Percentiles rank a stretch among this genome's conserved stretches.
Conservation (phyloP, 2,888 invertebrate species). For the Ophioninae sp. region DNA sequence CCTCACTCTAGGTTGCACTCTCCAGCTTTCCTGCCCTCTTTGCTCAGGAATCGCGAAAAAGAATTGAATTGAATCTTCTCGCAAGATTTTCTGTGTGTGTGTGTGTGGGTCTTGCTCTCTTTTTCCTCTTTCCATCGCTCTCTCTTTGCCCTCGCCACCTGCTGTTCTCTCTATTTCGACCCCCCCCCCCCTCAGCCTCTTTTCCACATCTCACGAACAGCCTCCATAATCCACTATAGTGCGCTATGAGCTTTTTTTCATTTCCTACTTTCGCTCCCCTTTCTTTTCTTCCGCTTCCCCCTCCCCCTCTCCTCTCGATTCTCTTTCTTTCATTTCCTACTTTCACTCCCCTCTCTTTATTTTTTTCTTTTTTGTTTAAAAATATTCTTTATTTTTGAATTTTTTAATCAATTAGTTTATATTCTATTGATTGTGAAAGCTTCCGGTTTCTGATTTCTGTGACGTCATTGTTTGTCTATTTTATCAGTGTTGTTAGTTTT, state of each 20-base stretch:
- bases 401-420: no score
- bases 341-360: no score
- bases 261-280: slow-evolving; percentile 8
- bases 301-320: not conserved
- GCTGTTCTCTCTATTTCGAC: slow-evolving; percentile 44
- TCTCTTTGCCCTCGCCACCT: slow-evolving; percentile 45
- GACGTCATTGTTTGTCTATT: no score
- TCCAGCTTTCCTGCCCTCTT: slow-evolving; percentile 52
- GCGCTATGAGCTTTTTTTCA: not conserved
- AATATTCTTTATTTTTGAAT: no score
- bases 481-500: no score
- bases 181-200: not conserved
- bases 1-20: slow-evolving; percentile 52
- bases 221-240: slow-evolving; percentile 16
- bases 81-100: slow-evolving; percentile 65
- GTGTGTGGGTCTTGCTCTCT: not conserved
- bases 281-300: no score
- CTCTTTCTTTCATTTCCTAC: no score
- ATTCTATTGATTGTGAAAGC: no score
- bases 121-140: slow-evolving; percentile 44
- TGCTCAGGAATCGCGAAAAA: slow-evolving; percentile 62
- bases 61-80: slow-evolving; percentile 79
- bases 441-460: no score
- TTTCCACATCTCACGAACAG: slow-evolving; percentile 9
- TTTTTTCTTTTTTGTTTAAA: no score